phyloP scores from a whole-genome alignment of 2,888 invertebrate species.

The Spilosoma lubricipeda region DNA sequence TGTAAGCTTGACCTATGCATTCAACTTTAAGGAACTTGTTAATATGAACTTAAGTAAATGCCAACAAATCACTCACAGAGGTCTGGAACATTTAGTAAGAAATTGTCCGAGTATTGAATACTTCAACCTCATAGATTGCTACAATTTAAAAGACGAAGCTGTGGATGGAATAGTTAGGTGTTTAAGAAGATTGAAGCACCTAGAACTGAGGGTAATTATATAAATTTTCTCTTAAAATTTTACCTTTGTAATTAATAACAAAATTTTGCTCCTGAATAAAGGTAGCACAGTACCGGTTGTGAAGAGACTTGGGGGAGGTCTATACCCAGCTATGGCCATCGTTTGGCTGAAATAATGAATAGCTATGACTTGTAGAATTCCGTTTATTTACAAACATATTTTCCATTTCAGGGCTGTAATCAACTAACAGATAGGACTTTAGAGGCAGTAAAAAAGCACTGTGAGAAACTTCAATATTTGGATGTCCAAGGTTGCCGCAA shows the following conservation, averaged over 20 bases:
- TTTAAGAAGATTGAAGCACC: conserved; percentile 82
- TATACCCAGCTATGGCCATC: no score
- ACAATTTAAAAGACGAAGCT: conserved; percentile 89
- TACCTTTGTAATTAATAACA: not conserved
- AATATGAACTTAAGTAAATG: conserved; percentile 89
- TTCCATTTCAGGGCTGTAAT: conserved; percentile 85
- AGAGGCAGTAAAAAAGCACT: conserved; percentile 79
- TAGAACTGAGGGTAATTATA: conserved; percentile 84
- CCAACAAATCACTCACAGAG: conserved; percentile 89
- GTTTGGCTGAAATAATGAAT: no score
- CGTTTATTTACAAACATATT: not conserved
- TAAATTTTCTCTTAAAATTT: not conserved
- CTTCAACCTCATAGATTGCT: conserved; percentile 89
- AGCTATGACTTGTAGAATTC: not conserved
- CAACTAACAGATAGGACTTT: conserved; percentile 87
- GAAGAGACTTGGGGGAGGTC: no score
- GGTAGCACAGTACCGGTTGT: no score
- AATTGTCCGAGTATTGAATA: conserved; percentile 90
- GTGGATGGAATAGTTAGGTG: conserved; percentile 71
- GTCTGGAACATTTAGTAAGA: conserved; percentile 87
- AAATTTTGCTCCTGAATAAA: not conserved
- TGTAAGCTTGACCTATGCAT: conserved; percentile 89
- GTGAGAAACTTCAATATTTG: conserved; percentile 84
- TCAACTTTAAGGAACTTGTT: conserved; percentile 88
- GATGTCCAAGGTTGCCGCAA: conserved; percentile 86